Percentiles rank a stretch among this genome's conserved stretches.
Conservation (phyloP, 2,797 vertebrate species). For the Mus minutoides region DNA sequence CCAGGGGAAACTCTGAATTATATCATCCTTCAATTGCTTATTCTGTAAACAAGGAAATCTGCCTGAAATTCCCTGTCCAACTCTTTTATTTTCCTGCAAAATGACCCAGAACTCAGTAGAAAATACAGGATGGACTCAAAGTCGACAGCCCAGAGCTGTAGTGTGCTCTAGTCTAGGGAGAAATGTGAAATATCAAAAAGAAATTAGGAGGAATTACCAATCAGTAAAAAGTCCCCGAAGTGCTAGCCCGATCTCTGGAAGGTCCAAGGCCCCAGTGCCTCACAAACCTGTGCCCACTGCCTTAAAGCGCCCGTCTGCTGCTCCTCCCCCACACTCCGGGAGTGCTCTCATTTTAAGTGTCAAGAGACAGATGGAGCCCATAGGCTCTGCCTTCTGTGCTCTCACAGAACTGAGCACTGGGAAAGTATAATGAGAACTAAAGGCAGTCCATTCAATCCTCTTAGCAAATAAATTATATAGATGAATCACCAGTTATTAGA, state of each 20-base stretch:
- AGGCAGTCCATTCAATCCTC: no score
- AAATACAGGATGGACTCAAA: background rate
- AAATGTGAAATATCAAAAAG: background rate
- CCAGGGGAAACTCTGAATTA: background rate
- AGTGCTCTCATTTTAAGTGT: background rate
- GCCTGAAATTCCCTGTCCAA: background rate
- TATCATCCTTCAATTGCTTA: background rate
- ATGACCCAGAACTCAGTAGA: background rate
- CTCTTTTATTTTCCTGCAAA: background rate
- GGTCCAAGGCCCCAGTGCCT: background rate
- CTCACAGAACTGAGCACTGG: background rate
- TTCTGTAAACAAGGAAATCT: background rate
- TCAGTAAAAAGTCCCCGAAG: background rate
- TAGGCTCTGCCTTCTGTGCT: background rate
- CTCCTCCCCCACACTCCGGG: background rate
- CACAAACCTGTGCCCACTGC: no score
- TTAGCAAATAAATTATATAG: background rate
- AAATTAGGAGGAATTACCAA: background rate
- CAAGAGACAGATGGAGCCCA: background rate
- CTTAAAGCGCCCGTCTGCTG: background rate
- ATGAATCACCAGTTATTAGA: background rate
- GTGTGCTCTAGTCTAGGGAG: background rate
- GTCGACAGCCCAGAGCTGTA: background rate
- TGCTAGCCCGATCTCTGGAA: background rate
- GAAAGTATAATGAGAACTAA: no score